A percentile compares a stretch with the other conserved stretches of the same genome.
Conservation (phyloP, 1,140 invertebrate species). For the Diabrotica undecimpunctata region DNA sequence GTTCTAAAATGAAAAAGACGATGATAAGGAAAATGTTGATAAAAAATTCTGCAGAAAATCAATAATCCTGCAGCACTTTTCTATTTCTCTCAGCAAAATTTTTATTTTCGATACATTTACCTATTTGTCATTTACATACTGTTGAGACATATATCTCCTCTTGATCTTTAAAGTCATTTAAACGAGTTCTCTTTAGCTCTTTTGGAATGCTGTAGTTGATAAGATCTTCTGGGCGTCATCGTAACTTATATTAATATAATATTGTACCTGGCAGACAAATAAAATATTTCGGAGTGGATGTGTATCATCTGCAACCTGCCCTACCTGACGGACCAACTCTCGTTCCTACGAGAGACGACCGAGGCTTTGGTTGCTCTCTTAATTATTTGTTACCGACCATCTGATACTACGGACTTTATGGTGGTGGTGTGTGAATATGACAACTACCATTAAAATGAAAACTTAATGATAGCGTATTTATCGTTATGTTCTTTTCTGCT, state of each 20-base stretch:
- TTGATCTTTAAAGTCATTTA: neutral
- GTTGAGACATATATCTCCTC: neutral
- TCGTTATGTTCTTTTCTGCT: conserved; percentile 14
- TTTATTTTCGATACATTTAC: neutral
- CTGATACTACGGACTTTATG: conserved; percentile 9
- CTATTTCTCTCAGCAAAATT: too few species aligned
- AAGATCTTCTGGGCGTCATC: conserved; percentile 4
- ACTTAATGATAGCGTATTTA: conserved; percentile 16
- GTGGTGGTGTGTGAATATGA: conserved; percentile 13
- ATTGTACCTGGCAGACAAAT: conserved; percentile 12
- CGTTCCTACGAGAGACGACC: neutral
- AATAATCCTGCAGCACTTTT: neutral
- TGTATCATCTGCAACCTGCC: conserved; percentile 11
- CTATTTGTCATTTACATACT: neutral
- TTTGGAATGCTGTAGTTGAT: conserved; percentile 4
- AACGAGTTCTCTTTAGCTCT: neutral
- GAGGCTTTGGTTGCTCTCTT: neutral
- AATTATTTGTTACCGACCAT: conserved; percentile 10
- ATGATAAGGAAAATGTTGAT: neutral
- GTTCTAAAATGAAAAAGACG: too few species aligned
- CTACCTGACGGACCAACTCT: conserved; percentile 8
- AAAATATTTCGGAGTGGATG: conserved; percentile 7
- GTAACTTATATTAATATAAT: conserved; percentile 13
- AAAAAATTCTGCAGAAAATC: neutral
- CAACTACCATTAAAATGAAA: conserved; percentile 15